Conservation (phyloP, 2,797 vertebrate species). For the Synaphobranchus kaupii region DNA sequence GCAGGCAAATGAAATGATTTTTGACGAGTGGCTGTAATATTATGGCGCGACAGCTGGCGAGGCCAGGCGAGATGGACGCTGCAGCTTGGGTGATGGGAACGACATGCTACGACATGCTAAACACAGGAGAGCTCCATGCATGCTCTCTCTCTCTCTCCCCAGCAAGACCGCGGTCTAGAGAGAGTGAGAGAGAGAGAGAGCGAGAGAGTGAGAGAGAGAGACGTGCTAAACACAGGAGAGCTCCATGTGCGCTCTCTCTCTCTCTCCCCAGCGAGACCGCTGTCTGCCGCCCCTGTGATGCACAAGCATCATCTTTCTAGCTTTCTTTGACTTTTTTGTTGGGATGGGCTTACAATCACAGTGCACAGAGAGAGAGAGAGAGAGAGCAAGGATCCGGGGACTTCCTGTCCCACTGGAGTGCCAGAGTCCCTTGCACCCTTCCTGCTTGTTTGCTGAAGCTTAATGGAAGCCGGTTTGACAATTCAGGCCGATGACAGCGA, state of each 20-base stretch:
- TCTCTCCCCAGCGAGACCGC: conserved; percentile 13
- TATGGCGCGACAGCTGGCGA: neutral
- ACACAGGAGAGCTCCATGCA: neutral
- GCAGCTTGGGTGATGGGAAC: neutral
- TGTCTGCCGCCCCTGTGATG: conserved; percentile 33
- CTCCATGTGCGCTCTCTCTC: neutral
- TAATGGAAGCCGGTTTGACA: conserved; percentile 69
- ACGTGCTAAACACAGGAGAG: no score
- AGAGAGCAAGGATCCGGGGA: conserved; percentile 28
- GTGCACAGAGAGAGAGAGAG: conserved; percentile 22
- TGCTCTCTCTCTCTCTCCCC: neutral
- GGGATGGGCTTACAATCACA: conserved; percentile 42
- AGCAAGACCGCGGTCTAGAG: neutral
- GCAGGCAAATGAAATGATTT: conserved; percentile 7
- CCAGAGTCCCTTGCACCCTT: conserved; percentile 16
- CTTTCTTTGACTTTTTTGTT: conserved; percentile 41
- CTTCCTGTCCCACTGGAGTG: conserved; percentile 28
- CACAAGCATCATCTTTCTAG: conserved; percentile 38
- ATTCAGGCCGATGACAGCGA: conserved; percentile 58
- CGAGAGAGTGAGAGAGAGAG: no score
- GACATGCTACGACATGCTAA: no score
- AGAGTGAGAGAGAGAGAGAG: no score
- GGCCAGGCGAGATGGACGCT: neutral
- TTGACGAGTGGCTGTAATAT: neutral
- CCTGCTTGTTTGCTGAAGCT: conserved; percentile 66